phyloP scores from a whole-genome alignment of 2,888 invertebrate genomes.

The Lacanobia wlatinum region DNA sequence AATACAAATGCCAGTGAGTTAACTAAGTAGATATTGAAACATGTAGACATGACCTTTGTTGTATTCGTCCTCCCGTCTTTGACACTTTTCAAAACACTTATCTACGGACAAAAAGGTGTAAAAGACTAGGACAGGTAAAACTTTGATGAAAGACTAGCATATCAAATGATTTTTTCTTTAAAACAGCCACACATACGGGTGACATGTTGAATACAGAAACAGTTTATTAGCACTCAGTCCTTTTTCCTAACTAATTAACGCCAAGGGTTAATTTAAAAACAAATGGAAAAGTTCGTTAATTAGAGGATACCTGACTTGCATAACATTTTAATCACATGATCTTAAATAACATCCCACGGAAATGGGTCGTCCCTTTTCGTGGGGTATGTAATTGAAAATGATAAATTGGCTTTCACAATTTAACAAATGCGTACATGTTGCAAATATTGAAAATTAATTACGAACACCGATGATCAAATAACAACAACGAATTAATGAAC shows the following conservation, averaged over 20 bases:
- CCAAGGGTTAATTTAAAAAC: conserved; percentile 9
- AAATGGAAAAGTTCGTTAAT: conserved; percentile 11
- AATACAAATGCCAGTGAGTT: conserved; percentile 47
- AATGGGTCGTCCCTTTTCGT: background rate
- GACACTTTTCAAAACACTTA: conserved; percentile 28
- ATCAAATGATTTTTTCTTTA: conserved; percentile 25
- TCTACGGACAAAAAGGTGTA: conserved; percentile 22
- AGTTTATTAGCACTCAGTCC: background rate
- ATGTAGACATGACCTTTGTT: conserved; percentile 46
- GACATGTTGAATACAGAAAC: conserved; percentile 9
- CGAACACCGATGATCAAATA: background rate
- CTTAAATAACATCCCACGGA: background rate
- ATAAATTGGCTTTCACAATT: background rate
- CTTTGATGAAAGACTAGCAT: conserved; percentile 21
- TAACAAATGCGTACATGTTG: background rate
- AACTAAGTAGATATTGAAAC: conserved; percentile 26
- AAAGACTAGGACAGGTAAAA: background rate
- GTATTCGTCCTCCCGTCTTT: background rate
- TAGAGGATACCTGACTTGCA: conserved; percentile 17
- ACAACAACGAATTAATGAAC: conserved; percentile 11
- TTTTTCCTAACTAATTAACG: conserved; percentile 33
- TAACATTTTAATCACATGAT: conserved; percentile 5
- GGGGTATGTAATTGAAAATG: background rate
- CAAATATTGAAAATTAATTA: conserved; percentile 5
- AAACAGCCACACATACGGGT: background rate